Conservation (phyloP, 2,113 vertebrate genomes). For the Puma concolor region DNA sequence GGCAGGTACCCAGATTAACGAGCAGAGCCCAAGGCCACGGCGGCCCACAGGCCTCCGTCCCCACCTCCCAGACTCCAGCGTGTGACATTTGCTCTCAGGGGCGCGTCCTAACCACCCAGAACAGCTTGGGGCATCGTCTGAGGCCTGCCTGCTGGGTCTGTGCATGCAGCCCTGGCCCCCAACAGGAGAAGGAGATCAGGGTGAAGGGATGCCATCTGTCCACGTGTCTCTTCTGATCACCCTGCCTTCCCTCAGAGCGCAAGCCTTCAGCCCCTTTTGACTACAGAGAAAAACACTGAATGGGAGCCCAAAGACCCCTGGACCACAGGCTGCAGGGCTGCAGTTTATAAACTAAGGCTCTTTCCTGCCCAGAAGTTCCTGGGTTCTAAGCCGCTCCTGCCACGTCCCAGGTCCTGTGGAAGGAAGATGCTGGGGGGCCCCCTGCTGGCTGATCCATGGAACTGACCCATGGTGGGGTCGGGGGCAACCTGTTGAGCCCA, state of each 20-base stretch:
- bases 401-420: neutral
- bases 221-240: neutral
- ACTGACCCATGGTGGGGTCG: neutral
- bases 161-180: neutral
- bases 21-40: neutral
- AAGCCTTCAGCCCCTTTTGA: neutral
- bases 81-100: neutral
- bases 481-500: neutral
- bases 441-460: neutral
- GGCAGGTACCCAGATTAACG: neutral
- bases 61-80: no score
- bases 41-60: fast-evolving
- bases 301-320: neutral
- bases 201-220: neutral
- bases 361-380: neutral
- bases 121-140: neutral
- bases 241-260: neutral
- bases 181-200: neutral
- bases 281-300: neutral
- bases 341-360: neutral
- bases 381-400: constrained; percentile 31
- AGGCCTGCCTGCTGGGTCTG: neutral
- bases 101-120: fast-evolving
- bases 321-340: neutral
- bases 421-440: neutral